Base-by-base conservation (phyloP, 2,888 invertebrate species). In the Eristalinus sepulchralis region DNA sequence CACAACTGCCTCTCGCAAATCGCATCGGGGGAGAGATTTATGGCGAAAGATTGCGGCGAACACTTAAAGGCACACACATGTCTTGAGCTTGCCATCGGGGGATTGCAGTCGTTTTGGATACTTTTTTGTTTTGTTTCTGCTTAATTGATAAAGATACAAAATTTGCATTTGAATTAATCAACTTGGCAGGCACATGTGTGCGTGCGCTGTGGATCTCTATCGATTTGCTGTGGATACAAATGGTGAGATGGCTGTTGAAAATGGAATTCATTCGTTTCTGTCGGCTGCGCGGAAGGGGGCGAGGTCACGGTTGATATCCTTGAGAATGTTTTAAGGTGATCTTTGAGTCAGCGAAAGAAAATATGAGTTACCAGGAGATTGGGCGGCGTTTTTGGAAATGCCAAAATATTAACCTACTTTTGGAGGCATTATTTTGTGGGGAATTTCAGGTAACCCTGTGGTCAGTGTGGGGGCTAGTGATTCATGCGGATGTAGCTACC, bases 141-240 rank as follows among this genome's bases (percentile, higher is more conserved):
- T 11, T 60, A 70, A 77, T 70, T 70, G 68, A 77, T 77, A 36
- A 70, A 77, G 55, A 68, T 55, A 68, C 17, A 2, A 77, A 62
- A 70, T 66, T 68, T 77, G 36, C 76, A 76, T 76, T 67, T 76
- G 76, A 76, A 76, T 68, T 67, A 76, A 67, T 76, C 67, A 68
- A 67, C 33, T 60, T 59, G 47, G 60, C 60, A 76, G 39, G 24
- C n/a, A 39, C 39, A 39, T 39, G 47, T 17, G 47, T 47, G 47
- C 8, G 47, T 47, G n/a, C 8, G 57, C 22, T 33, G 36, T 60
- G 22, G 34, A 59, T 66, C 39, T 75, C 22, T 47, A 59, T 76
- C 34, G 57, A 57, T 57, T 27, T 57, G 75, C 64, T 33, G 39
- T 13, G 75, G 66, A 34, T 39, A 36, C 36, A 39, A 47, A 59